A percentile compares a stretch with the other conserved stretches of the same genome.
Conservation (phyloP, 2,888 invertebrate species). For the Iphiclides podalirius region DNA sequence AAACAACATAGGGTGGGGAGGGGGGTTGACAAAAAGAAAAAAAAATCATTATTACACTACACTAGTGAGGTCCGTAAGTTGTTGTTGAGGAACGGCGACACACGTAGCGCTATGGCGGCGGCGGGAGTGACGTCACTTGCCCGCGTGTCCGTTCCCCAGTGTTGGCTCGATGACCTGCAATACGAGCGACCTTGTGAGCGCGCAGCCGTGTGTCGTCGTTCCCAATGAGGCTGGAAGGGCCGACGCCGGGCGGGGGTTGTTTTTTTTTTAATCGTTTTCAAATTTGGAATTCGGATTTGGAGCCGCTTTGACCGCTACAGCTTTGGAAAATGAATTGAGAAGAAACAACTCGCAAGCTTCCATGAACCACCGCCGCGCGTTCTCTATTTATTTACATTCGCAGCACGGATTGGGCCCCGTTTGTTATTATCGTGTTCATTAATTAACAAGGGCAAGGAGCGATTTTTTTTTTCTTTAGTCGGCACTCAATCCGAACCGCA, state of each 20-base stretch:
- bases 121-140: conserved; percentile 58
- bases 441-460: no score
- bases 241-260: conserved; percentile 32
- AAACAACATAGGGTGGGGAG: conserved; percentile 35
- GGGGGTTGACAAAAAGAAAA: conserved; percentile 31
- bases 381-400: conserved; percentile 42
- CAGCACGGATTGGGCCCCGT: conserved; percentile 38
- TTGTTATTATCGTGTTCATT: no score
- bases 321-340: conserved; percentile 18
- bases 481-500: conserved; percentile 35
- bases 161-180: conserved; percentile 69
- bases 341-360: background rate
- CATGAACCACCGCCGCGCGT: conserved; percentile 50
- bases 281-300: background rate
- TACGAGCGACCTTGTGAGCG: conserved; percentile 62
- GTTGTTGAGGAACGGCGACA: conserved; percentile 75
- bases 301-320: background rate
- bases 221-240: conserved; percentile 56
- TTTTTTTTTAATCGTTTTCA: no score
- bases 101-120: conserved; percentile 59
- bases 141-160: conserved; percentile 65
- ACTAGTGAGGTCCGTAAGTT: conserved; percentile 76
- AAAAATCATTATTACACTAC: conserved; percentile 54
- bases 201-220: conserved; percentile 77
- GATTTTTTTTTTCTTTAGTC: conserved; percentile 4